Evolutionary conservation across 92 coral and sea anemone species (phyloP), one percentile per base, ranked within the genome.

Genomic region (Pocillopora grandis): DNA sequence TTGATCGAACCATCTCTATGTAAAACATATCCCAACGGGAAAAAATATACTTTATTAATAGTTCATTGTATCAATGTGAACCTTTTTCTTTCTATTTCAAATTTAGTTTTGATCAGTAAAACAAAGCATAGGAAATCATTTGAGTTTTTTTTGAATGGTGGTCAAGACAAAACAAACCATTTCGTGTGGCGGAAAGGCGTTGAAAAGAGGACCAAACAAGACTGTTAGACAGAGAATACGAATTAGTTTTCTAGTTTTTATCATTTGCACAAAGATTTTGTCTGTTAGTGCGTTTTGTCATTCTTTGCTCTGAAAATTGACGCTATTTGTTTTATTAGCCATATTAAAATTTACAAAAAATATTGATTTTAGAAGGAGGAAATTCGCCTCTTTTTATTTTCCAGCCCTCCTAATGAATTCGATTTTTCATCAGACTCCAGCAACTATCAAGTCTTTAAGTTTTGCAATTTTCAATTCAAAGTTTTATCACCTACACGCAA

Each of bases 401-500:
- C 33, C 35, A 42, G 66, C 55, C 55, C 11, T 13, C 62, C 57
- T 69, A 66, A 57, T 71, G 85, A 80, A 77, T 57, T 36, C 17
- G 42, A 14, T 58, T 31, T 76, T 12, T 80, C 78, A 56, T 17
- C 56, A 58, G 76, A 57, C 52, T 42, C 4, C 64, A 84, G 49
- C 49, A 15, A 20, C 71, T 60, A 49, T 70, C 56, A 71, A 82
- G 31, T 62, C 48, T 82, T 82, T 79, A 73, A 74, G 63, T 19
- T 71, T 83, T 62, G 49, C 56, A 58, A 73, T 42, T 63, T 80
- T 49, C 76, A 33, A 77, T 27, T 42, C 52, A 42, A 42, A 42
- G 52, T 71, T 81, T 90, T 82, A 77, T 84, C 83, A 18, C 75
- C 78, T 77, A 12, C 20, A 72, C 49, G 68, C 73, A n/a, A 52